Evolutionary conservation across 2,797 vertebrate genomes (phyloP).

Genomic region (Melanotaenia parkinsoni): DNA sequence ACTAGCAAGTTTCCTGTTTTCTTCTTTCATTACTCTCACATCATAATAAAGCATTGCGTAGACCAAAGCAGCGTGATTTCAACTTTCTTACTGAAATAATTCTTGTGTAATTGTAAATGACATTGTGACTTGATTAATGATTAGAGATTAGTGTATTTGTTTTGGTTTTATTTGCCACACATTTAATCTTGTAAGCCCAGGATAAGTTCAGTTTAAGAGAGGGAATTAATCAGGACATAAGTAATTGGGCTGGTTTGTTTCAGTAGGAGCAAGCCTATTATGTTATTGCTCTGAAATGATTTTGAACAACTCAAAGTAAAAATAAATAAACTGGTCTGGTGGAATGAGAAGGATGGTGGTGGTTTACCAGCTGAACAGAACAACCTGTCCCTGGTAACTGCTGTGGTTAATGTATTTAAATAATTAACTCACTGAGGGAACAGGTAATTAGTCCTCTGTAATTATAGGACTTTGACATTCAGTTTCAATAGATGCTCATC

Average conservation of each 20-base stretch:
- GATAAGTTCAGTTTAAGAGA: conserved; percentile 47
- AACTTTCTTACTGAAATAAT: not conserved
- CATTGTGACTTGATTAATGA: not conserved
- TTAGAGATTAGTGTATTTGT: conserved; percentile 8
- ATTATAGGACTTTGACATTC: not conserved
- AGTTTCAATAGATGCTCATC: not conserved
- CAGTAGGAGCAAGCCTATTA: conserved; percentile 12
- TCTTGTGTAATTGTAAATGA: not conserved
- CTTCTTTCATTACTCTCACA: conserved; percentile 6
- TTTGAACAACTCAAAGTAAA: conserved; percentile 18
- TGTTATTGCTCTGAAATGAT: conserved; percentile 26
- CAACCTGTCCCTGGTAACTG: not conserved
- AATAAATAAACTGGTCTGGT: not conserved
- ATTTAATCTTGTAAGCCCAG: conserved; percentile 24
- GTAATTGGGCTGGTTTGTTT: conserved; percentile 48
- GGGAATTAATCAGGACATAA: conserved; percentile 48
- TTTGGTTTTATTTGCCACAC: conserved; percentile 9
- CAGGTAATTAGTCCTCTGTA: not conserved
- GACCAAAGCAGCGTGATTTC: not conserved
- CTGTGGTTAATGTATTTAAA: conserved; percentile 17
- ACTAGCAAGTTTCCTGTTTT: conserved; percentile 27
- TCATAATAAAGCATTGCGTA: conserved; percentile 10
- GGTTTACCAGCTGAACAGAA: not conserved
- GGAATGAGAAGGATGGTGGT: not conserved
- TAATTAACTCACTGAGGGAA: not conserved